Evolutionary conservation across 92 coral and sea anemone species (phyloP).

Genomic region (Phymanthus crucifer): DNA sequence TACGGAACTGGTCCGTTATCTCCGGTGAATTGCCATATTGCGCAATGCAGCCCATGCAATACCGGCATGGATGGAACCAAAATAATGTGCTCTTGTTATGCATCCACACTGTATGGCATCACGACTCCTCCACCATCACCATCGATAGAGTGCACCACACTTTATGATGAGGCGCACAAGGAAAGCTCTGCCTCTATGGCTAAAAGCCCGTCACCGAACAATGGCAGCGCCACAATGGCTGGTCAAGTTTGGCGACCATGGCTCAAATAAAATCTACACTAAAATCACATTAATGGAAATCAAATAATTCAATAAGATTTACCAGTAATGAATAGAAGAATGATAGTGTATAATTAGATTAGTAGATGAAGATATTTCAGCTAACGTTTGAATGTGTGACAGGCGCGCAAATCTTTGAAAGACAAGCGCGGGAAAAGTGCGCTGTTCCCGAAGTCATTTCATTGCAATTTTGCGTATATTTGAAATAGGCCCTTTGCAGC

Average conservation of each 20-base stretch:
- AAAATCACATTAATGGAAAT: neutral
- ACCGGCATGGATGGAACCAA: neutral
- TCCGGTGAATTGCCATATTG: neutral
- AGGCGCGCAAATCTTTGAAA: too few relatives aligned
- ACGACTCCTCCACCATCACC: neutral
- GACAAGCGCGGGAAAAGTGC: too few relatives aligned
- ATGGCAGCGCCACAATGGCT: neutral
- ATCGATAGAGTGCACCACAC: neutral
- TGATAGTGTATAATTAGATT: neutral
- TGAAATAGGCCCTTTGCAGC: too few relatives aligned
- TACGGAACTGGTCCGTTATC: neutral
- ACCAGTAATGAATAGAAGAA: neutral
- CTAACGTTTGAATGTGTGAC: neutral
- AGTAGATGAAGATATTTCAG: neutral
- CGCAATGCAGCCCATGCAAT: neutral
- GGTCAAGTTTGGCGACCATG: constrained; percentile 11
- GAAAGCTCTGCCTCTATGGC: neutral
- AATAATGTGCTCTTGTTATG: neutral
- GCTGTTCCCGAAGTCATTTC: too few relatives aligned
- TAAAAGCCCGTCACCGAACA: neutral
- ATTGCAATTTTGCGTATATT: neutral
- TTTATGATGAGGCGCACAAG: neutral
- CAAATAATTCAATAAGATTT: neutral
- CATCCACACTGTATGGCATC: neutral
- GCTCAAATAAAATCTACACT: neutral